A percentile compares a stretch with the other conserved stretches of the same genome.
Evolutionary conservation across 2,797 vertebrate genomes (phyloP).

Genomic region (Anableps anableps): DNA sequence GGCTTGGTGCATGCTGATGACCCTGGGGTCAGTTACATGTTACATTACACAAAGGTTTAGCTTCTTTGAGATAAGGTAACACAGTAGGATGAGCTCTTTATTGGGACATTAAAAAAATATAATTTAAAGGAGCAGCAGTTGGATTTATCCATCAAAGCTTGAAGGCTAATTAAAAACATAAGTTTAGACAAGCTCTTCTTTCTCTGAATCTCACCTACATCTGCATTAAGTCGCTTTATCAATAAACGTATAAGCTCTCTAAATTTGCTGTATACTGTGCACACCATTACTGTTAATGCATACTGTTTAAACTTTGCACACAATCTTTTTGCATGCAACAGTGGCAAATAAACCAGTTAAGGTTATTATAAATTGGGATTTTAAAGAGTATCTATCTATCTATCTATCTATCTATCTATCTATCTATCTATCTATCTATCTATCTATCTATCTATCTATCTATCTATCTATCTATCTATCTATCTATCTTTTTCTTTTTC

Average conservation of each 20-base stretch:
- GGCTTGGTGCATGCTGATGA: conserved; percentile 69
- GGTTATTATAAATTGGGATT: neutral
- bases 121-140: conserved; percentile 4
- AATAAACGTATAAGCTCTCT: neutral
- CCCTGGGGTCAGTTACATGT: conserved; percentile 75
- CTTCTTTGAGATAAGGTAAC: conserved; percentile 56
- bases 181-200: neutral
- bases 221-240: neutral
- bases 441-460: conserved; percentile 3
- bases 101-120: neutral
- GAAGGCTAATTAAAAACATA: neutral
- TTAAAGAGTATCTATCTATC: conserved; percentile 29
- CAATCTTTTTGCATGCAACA: neutral
- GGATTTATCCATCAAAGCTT: neutral
- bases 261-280: neutral
- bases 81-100: conserved; percentile 46
- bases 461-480: conserved; percentile 1
- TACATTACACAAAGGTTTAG: conserved; percentile 74
- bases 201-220: neutral
- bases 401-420: neutral
- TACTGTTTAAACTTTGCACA: neutral
- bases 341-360: neutral
- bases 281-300: neutral
- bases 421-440: conserved; percentile 35
- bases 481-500: neutral